phyloP scores from a whole-genome alignment of 2,113 vertebrate genomes.

The Aspidoscelis tigris region DNA sequence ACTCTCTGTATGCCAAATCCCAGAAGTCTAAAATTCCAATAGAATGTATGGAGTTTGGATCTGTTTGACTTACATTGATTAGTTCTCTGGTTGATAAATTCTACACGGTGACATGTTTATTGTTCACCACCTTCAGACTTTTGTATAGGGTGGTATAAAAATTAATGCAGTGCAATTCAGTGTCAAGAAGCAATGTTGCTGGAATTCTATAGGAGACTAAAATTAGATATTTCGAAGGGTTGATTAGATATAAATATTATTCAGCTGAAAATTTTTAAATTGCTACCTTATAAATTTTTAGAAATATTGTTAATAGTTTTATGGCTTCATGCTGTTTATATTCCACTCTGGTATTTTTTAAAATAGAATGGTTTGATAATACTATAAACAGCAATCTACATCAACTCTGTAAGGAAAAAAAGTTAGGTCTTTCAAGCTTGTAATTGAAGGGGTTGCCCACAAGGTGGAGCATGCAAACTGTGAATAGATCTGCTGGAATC shows the following conservation, averaged over 20 bases:
- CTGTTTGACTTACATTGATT: background rate
- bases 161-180: no score
- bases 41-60: background rate
- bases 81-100: background rate
- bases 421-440: background rate
- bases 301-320: background rate
- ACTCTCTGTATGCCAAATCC: background rate
- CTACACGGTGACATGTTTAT: background rate
- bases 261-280: no score
- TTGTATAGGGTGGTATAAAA: no score
- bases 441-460: constrained; percentile 43
- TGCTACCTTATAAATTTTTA: background rate
- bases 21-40: background rate
- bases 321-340: no score
- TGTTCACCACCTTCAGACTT: no score
- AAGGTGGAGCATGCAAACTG: constrained; percentile 54
- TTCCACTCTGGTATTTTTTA: no score
- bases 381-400: no score
- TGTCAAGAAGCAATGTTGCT: no score
- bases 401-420: background rate
- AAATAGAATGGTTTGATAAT: no score
- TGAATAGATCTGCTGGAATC: constrained; percentile 12
- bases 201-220: no score
- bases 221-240: no score
- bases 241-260: no score